These are phyloP conservation scores for Vulpes ferrilata DNA, from an alignment of 2,113 vertebrate genomes.

Conservation along the genomic window DNA sequence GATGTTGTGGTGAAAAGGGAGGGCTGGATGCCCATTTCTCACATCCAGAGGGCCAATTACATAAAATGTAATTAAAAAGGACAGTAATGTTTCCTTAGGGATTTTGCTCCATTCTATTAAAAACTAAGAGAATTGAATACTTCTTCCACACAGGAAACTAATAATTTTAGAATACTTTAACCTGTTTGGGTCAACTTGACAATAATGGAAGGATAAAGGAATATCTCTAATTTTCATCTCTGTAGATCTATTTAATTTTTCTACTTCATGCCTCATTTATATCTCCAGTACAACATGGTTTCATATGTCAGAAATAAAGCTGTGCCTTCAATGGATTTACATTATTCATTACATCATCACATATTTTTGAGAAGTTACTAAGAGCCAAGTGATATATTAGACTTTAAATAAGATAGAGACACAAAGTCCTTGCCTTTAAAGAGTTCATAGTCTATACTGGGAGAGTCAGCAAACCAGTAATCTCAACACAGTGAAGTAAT, in stretches of 20 bases:
- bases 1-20: neutral
- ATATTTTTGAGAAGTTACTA: neutral
- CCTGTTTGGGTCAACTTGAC: neutral
- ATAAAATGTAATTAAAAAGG: neutral
- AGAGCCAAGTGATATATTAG: neutral
- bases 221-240: neutral
- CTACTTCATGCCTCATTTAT: neutral
- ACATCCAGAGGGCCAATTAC: neutral
- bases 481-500: neutral
- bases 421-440: neutral
- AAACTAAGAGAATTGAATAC: neutral
- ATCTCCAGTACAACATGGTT: neutral
- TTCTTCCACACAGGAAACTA: neutral
- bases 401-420: neutral
- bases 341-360: neutral
- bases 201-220: neutral
- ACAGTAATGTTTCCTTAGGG: neutral
- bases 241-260: neutral
- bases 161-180: conserved; percentile 31
- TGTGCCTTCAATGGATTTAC: neutral
- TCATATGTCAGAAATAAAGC: neutral
- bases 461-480: neutral
- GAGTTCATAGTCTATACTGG: neutral
- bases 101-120: neutral
- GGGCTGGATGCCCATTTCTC: neutral